Base-by-base conservation (phyloP, 1,140 invertebrate species). In the Calosoma granatense region DNA sequence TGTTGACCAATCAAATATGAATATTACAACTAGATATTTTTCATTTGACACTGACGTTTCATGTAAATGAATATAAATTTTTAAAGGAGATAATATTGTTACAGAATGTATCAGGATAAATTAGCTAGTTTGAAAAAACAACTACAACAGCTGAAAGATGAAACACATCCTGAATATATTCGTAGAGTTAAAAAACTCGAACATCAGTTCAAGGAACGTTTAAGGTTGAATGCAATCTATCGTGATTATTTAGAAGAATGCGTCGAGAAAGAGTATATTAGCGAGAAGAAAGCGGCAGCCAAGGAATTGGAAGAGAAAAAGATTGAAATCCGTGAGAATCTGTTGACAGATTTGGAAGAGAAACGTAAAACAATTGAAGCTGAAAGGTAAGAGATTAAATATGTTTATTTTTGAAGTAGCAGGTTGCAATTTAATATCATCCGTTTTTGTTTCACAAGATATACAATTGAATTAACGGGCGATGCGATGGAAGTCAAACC, bases 231-330 rank as follows among this genome's bases (percentile, higher is more conserved):
- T 74, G 83, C 83, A 62, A 85, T 94, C 61, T 87, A 90, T 73
- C 80, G 82, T 62, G 87, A 92, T 51, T 88, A 92, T 65, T 81
- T 92, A 74, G 80, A 85, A 4, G 89, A 94, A 62, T 84, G 87
- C 64, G 86, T 94, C 2, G 92, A 97, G 66, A 78, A 82, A 59
- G 94, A 97, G 64, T 97, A 90, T 67, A 76, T 87, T 59, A 80
- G 83, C 23, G 95, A 97, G 69, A 92, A 92, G 69, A 88, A 88
- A 72, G 83, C 86, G 21, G 88, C 92, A 1, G 84, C 80, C 0
- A 88, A 91, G 72, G 94, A 97, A 65, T 94, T 93, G 79, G 92
- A 97, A 71, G 93, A 97, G 63, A 96, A 97, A 69, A 94, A 94
- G 70, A 80, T 90, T 61, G 94, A 97, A 69, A 73, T 98, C 11